Conservation (phyloP, 2,888 invertebrate species). For the Diarsia brunnea region DNA sequence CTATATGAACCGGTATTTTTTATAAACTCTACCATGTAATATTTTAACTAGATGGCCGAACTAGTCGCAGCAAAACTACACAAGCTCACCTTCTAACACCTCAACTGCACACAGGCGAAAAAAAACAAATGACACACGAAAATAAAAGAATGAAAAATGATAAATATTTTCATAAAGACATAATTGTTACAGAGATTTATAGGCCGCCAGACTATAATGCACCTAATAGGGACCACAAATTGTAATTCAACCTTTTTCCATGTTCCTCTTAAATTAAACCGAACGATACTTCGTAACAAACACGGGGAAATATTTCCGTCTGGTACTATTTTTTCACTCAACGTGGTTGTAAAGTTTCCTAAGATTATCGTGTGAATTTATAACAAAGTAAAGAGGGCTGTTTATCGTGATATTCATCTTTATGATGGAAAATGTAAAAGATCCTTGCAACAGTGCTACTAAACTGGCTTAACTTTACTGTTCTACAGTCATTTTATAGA, state of each 20-base stretch:
- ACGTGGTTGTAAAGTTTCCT: background rate
- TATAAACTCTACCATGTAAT: background rate
- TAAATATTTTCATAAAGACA: too few relatives aligned
- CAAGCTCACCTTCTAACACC: background rate
- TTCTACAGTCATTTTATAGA: slow-evolving; percentile 1
- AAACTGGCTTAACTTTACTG: slow-evolving; percentile 9
- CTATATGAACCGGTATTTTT: background rate
- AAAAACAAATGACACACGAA: background rate
- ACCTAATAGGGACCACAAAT: too few relatives aligned
- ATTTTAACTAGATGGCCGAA: background rate
- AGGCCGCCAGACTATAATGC: background rate
- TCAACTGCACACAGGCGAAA: too few relatives aligned
- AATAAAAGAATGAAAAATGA: background rate
- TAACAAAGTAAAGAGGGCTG: slow-evolving; percentile 3
- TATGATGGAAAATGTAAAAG: slow-evolving; percentile 14
- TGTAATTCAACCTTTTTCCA: background rate
- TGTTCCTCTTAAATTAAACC: background rate
- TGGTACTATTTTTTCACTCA: background rate
- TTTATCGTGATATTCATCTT: slow-evolving; percentile 17
- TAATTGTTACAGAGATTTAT: background rate
- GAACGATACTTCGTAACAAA: background rate
- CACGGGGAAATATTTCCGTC: background rate
- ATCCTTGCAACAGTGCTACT: slow-evolving; percentile 4
- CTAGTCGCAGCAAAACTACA: background rate
- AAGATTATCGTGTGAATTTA: background rate